These are phyloP conservation scores for Spodoptera exigua DNA, from an alignment of 2,888 invertebrate species.

Conservation along the genomic window DNA sequence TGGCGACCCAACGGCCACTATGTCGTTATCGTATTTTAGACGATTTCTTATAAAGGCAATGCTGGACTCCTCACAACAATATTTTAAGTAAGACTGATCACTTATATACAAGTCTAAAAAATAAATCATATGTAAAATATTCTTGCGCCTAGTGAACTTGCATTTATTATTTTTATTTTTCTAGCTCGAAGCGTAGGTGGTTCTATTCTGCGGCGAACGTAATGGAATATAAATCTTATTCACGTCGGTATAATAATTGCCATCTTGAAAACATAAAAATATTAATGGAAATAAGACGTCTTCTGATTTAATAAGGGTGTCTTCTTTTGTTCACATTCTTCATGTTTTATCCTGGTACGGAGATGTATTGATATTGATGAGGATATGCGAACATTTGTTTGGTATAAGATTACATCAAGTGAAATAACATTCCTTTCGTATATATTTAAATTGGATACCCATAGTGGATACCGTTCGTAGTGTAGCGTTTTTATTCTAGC, in stretches of 20 bases:
- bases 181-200: conserved; percentile 3
- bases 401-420: too few species aligned
- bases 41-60: conserved; percentile 50
- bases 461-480: too few species aligned
- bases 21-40: conserved; percentile 43
- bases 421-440: too few species aligned
- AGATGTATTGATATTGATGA: conserved; percentile 9
- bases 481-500: too few species aligned
- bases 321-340: conserved; percentile 24
- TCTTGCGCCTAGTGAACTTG: background rate
- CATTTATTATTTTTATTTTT: conserved; percentile 12
- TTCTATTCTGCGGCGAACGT: conserved; percentile 9
- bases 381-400: background rate
- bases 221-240: conserved; percentile 33
- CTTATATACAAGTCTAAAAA: background rate
- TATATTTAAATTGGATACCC: too few species aligned
- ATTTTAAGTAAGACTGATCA: background rate
- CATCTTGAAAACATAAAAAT: conserved; percentile 32
- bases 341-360: conserved; percentile 5
- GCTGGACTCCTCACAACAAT: conserved; percentile 30
- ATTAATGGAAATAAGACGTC: conserved; percentile 20
- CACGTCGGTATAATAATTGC: conserved; percentile 20
- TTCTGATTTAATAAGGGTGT: conserved; percentile 35
- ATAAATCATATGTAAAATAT: too few species aligned
- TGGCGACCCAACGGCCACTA: conserved; percentile 27